Conservation (phyloP, 1,140 invertebrate genomes). For the Lerema accius region DNA sequence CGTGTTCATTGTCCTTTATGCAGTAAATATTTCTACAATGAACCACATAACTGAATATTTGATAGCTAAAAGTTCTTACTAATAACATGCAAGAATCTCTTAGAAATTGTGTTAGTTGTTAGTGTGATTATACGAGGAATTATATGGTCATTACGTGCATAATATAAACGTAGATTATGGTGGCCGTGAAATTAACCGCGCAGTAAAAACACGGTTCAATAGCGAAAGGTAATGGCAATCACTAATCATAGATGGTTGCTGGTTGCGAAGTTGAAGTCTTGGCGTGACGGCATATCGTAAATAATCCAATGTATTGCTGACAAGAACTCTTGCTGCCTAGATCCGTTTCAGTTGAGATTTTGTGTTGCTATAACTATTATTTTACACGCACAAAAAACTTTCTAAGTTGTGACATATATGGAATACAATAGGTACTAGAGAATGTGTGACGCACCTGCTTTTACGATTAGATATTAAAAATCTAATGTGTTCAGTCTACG, state of each 20-base stretch:
- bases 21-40: no score
- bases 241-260: constrained; percentile 2
- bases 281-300: constrained; percentile 20
- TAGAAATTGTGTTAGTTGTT: constrained; percentile 1
- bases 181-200: constrained; percentile 24
- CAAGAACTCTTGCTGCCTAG: neutral
- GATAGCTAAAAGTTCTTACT: no score
- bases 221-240: constrained; percentile 10
- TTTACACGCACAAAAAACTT: constrained; percentile 1
- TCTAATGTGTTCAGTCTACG: no score
- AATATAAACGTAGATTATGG: constrained; percentile 24
- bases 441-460: neutral
- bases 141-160: constrained; percentile 27
- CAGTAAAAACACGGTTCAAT: constrained; percentile 19
- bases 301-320: constrained; percentile 1
- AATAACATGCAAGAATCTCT: constrained; percentile 26
- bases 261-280: constrained; percentile 2
- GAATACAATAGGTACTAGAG: neutral
- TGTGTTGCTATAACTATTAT: neutral
- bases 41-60: no score
- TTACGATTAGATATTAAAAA: neutral
- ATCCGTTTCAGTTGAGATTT: constrained; percentile 13
- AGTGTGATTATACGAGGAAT: constrained; percentile 22
- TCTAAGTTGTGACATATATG: constrained; percentile 6
- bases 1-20: no score